A percentile compares a stretch with the other conserved stretches of the same genome.
Evolutionary conservation across 2,888 invertebrate genomes (phyloP).

Genomic region (Drosophila nigricruria): DNA sequence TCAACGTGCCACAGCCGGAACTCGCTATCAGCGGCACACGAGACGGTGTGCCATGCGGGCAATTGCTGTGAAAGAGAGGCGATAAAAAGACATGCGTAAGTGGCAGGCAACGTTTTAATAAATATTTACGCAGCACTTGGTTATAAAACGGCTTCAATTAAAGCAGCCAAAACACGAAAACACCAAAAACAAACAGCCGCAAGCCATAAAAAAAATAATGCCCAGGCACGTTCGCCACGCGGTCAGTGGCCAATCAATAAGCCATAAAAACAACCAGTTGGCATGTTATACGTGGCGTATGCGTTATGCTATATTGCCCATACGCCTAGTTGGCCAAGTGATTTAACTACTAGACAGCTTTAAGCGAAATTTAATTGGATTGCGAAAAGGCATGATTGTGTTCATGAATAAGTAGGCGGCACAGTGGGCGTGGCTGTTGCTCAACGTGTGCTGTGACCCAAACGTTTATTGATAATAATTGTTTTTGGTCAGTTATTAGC

Average conservation of each 20-base stretch:
- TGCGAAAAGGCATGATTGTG: neutral
- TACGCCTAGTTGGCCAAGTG: slow-evolving; percentile 14
- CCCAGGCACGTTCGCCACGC: slow-evolving; percentile 31
- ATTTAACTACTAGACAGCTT: slow-evolving; percentile 13
- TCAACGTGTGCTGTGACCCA: neutral
- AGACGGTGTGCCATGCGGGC: slow-evolving; percentile 90
- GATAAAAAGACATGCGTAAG: slow-evolving; percentile 23
- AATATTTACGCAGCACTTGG: slow-evolving; percentile 63
- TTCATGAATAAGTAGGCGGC: neutral
- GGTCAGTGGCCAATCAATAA: slow-evolving; percentile 65
- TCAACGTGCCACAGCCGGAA: slow-evolving; percentile 41
- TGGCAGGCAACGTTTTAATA: slow-evolving; percentile 46
- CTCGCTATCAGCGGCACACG: slow-evolving; percentile 90
- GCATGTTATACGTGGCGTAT: slow-evolving; percentile 41
- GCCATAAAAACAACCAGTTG: slow-evolving; percentile 52
- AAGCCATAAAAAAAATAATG: slow-evolving; percentile 31
- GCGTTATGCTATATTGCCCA: slow-evolving; percentile 26
- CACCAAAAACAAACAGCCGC: slow-evolving; percentile 13
- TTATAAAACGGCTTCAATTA: slow-evolving; percentile 71
- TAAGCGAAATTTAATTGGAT: slow-evolving; percentile 4
- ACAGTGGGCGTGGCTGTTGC: neutral
- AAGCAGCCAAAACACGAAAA: slow-evolving; percentile 25
- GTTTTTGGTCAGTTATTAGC: slow-evolving; percentile 1
- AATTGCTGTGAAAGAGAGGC: slow-evolving; percentile 73
- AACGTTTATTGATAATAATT: neutral